phyloP scores from a whole-genome alignment of 2,888 invertebrate species.

The Siphlonurus alternatus region DNA sequence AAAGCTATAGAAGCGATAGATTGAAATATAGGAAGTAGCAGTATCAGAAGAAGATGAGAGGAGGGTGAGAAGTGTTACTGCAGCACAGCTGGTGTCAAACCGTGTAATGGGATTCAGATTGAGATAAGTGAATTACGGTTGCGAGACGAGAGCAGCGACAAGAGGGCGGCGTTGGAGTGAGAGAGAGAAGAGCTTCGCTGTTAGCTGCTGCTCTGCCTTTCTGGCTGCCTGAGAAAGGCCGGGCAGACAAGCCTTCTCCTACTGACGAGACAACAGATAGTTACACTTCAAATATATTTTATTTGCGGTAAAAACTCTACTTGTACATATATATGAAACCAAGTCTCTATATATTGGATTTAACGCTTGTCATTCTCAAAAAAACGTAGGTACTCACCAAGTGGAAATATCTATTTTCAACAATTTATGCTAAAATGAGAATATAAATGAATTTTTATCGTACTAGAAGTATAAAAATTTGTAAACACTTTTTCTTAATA shows the following conservation, averaged over 20 bases:
- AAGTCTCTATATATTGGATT: not conserved
- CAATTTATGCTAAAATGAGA: too few relatives aligned
- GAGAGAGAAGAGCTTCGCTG: too few relatives aligned
- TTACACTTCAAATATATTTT: not conserved
- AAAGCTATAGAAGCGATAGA: not conserved
- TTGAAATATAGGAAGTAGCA: not conserved
- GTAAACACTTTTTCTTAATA: too few relatives aligned
- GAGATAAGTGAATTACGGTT: not conserved
- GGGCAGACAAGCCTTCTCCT: too few relatives aligned
- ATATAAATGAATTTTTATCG: too few relatives aligned
- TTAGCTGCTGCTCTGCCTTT: not conserved
- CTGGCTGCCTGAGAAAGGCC: not conserved
- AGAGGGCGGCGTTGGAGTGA: too few relatives aligned
- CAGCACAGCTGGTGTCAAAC: not conserved
- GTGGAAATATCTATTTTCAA: too few relatives aligned
- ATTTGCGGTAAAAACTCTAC: not conserved
- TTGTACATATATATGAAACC: too few relatives aligned
- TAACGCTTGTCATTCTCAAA: not conserved
- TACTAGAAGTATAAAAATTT: too few relatives aligned
- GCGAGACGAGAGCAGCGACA: not conserved
- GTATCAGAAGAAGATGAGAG: not conserved
- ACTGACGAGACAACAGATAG: not conserved
- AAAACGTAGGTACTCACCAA: too few relatives aligned
- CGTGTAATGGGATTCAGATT: not conserved
- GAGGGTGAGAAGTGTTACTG: too few relatives aligned